Conservation (phyloP, 2,888 invertebrate species). For the Orthosia gracilis region DNA sequence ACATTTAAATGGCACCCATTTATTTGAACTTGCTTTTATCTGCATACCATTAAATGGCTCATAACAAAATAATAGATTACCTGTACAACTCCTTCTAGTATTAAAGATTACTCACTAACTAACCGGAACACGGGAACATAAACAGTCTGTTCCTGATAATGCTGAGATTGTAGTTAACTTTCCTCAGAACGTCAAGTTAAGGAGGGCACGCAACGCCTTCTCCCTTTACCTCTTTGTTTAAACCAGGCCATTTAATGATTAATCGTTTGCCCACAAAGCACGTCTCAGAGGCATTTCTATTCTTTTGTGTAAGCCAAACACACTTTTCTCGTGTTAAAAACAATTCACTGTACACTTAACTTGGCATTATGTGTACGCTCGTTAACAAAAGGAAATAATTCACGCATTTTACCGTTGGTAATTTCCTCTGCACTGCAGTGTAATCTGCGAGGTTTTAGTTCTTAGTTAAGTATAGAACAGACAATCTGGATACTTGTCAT, state of each 20-base stretch:
- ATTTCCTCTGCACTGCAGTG: conserved; percentile 62
- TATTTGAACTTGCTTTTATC: conserved; percentile 45
- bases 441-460: conserved; percentile 54
- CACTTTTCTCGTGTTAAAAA: conserved; percentile 52
- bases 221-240: conserved; percentile 47
- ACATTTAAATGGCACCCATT: conserved; percentile 48
- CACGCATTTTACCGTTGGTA: conserved; percentile 66
- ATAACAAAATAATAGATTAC: conserved; percentile 42
- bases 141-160: conserved; percentile 29
- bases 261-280: conserved; percentile 55
- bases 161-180: conserved; percentile 25
- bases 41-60: conserved; percentile 24
- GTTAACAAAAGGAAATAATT: conserved; percentile 74
- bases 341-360: conserved; percentile 54
- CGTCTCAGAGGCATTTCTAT: conserved; percentile 57
- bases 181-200: conserved; percentile 35
- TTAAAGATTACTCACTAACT: conserved; percentile 21
- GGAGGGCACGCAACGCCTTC: conserved; percentile 31
- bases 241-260: conserved; percentile 57
- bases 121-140: conserved; percentile 20
- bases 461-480: conserved; percentile 34
- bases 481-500: conserved; percentile 34
- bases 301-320: conserved; percentile 55
- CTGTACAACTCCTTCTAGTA: conserved; percentile 20
- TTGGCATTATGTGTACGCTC: conserved; percentile 52